Evolutionary conservation across 2,888 invertebrate genomes (phyloP), one percentile per base, ranked within the genome.

Genomic region (Caenorhabditis japonica): DNA sequence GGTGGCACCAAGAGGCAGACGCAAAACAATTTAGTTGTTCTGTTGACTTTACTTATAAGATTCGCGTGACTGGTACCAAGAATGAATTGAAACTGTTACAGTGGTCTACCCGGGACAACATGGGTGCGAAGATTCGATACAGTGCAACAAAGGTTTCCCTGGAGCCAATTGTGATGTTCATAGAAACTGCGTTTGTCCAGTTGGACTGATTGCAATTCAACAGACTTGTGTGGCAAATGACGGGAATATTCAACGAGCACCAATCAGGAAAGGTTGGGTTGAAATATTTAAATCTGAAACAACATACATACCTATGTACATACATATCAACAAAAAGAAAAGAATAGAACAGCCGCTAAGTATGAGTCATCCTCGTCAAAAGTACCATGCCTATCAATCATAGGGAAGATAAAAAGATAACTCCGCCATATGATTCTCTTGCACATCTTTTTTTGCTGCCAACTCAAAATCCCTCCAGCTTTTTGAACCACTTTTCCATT

Each of bases 51-150:
- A 30, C 23, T 34, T 27, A 36, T 36, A 52, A 39, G 17, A 25
- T 2, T 27, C 34, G 30, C 17, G 23, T 5, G 27, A 10, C 10
- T 27, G 34, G 21, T 38, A 43, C 47, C n/a, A 36, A 43, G 27
- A n/a, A 58, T 23, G 21, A 4, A 21, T 12, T 7, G 8, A 47
- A 38, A 23, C 19, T 33, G 46, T 75, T 82, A 64, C 68, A 85
- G 84, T 81, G 2, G 76, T 85, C 21, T 83, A 83, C 58, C 85
- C 85, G 8, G 85, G 85, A 7, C 79, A 83, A 43, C 73, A 66
- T 51, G 85, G 86, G 27, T 86, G 85, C 68, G 79, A 82, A 34
- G 86, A 86, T 53, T 58, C 77, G 8, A 70, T 82, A 8, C 86
- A 86, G 56, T 86, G 86, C 59, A 75, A 75, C 46, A 76, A 79